Percentiles rank a stretch among this genome's conserved stretches.
phyloP scores from a whole-genome alignment of 2,888 invertebrate genomes.

The Synergus itoensis region DNA sequence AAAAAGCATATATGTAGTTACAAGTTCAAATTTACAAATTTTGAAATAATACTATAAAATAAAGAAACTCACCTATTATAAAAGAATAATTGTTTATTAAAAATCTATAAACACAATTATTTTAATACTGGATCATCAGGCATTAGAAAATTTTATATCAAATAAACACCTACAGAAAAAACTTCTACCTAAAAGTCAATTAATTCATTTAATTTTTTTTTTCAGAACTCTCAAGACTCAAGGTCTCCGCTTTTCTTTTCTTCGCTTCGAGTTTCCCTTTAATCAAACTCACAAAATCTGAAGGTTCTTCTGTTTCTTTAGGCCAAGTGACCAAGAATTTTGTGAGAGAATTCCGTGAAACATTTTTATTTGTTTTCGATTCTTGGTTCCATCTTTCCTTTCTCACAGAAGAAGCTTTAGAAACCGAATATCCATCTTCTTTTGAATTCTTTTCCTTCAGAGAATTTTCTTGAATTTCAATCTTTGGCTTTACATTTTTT shows the following conservation, averaged over 20 bases:
- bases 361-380: conserved; percentile 47
- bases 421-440: conserved; percentile 16
- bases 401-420: conserved; percentile 29
- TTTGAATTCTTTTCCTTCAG: conserved; percentile 9
- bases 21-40: too few relatives aligned
- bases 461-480: conserved; percentile 33
- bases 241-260: conserved; percentile 31
- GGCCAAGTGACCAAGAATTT: background rate
- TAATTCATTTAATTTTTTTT: background rate
- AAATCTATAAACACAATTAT: background rate
- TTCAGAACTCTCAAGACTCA: background rate
- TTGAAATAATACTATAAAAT: background rate
- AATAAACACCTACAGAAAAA: background rate
- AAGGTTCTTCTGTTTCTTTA: conserved; percentile 26
- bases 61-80: background rate
- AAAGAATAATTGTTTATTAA: background rate
- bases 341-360: conserved; percentile 1
- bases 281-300: conserved; percentile 65
- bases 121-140: background rate
- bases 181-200: background rate
- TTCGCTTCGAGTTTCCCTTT: conserved; percentile 62
- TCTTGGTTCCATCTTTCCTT: conserved; percentile 32
- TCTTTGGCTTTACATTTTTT: conserved; percentile 49
- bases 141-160: background rate
- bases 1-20: too few relatives aligned